Conservation (phyloP, 2,888 invertebrate genomes). For the Acronicta alni region DNA sequence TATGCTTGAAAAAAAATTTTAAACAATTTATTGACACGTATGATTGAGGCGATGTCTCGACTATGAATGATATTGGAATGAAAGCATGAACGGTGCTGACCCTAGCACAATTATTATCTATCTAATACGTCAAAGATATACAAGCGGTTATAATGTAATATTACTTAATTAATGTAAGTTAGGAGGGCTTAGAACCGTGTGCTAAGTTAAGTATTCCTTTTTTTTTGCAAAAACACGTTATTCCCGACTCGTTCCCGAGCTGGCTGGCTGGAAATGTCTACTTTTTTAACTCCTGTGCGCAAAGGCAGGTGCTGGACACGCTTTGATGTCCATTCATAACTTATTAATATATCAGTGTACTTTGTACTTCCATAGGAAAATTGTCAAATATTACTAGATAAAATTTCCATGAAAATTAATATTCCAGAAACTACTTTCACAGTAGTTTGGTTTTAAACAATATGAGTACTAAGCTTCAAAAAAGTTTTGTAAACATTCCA, state of each 20-base stretch:
- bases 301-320: slow-evolving; percentile 21
- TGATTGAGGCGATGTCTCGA: slow-evolving; percentile 62
- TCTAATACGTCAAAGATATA: slow-evolving; percentile 42
- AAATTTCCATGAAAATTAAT: too few species aligned
- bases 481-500: background rate
- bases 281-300: slow-evolving; percentile 32
- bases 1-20: slow-evolving; percentile 60
- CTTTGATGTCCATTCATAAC: slow-evolving; percentile 25
- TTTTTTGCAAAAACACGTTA: slow-evolving; percentile 26
- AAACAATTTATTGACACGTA: slow-evolving; percentile 61
- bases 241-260: slow-evolving; percentile 31
- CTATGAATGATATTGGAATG: slow-evolving; percentile 61
- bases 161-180: slow-evolving; percentile 19
- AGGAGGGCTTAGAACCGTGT: background rate
- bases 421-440: too few species aligned
- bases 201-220: background rate
- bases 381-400: too few species aligned
- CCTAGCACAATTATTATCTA: slow-evolving; percentile 60
- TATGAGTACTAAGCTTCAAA: too few species aligned
- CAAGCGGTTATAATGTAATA: slow-evolving; percentile 39
- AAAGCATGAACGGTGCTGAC: slow-evolving; percentile 59
- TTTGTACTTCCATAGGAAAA: too few species aligned
- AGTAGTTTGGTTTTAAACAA: too few species aligned
- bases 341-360: slow-evolving; percentile 22
- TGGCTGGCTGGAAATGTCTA: slow-evolving; percentile 39